phyloP scores from a whole-genome alignment of 2,888 invertebrate genomes.

The Drosophila neotestacea region DNA sequence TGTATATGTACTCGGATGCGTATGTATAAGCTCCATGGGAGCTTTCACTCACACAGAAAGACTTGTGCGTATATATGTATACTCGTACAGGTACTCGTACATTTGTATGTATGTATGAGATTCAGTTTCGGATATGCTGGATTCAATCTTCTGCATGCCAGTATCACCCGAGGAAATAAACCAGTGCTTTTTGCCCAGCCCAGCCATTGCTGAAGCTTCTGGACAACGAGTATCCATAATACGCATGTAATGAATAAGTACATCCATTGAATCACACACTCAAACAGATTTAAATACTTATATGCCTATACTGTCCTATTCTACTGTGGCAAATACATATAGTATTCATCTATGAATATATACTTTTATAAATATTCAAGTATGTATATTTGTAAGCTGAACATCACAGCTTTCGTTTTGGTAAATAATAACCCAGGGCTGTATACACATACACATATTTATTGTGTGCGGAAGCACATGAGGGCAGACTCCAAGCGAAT shows the following conservation, averaged over 20 bases:
- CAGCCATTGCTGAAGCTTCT: slow-evolving; percentile 26
- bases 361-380: not conserved
- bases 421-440: slow-evolving; percentile 18
- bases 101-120: slow-evolving; percentile 32
- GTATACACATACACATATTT: slow-evolving; percentile 26
- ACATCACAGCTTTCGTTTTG: slow-evolving; percentile 3
- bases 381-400: slow-evolving; percentile 1
- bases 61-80: slow-evolving; percentile 52
- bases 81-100: slow-evolving; percentile 48
- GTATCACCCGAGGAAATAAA: slow-evolving; percentile 77
- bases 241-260: slow-evolving; percentile 23
- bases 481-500: slow-evolving; percentile 15
- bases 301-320: not conserved
- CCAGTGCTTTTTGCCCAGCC: slow-evolving; percentile 42
- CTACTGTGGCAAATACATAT: slow-evolving; percentile 1
- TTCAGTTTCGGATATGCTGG: slow-evolving; percentile 54
- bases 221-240: slow-evolving; percentile 26
- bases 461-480: slow-evolving; percentile 2
- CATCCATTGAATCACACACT: not conserved
- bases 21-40: slow-evolving; percentile 25
- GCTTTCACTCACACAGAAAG: slow-evolving; percentile 27
- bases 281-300: not conserved
- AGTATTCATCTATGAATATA: slow-evolving; percentile 5
- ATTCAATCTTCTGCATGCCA: slow-evolving; percentile 73
- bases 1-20: slow-evolving; percentile 12